phyloP scores from a whole-genome alignment of 2,797 vertebrate genomes.

The Malurus splendens region DNA sequence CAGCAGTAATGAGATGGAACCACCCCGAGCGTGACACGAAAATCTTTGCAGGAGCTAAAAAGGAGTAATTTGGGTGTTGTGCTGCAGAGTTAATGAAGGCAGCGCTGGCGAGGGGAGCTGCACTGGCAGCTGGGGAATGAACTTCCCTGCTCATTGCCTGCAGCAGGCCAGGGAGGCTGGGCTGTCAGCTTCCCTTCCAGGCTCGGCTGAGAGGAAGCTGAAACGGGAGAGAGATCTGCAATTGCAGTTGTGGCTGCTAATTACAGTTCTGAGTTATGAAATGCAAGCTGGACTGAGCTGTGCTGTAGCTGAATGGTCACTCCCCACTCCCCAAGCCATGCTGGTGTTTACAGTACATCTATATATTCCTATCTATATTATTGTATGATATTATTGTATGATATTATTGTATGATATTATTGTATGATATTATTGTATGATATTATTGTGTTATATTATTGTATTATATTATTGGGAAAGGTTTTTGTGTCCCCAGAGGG shows the following conservation, averaged over 20 bases:
- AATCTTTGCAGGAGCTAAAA: not conserved
- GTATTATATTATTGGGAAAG: not conserved
- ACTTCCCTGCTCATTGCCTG: not conserved
- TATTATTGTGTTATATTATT: too few relatives aligned
- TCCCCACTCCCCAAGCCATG: rapidly evolving
- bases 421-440: too few relatives aligned
- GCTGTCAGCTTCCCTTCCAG: not conserved
- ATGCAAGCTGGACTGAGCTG: not conserved
- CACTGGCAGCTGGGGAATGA: not conserved
- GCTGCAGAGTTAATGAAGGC: not conserved
- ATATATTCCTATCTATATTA: rapidly evolving
- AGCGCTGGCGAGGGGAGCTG: rapidly evolving
- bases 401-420: too few relatives aligned
- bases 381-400: not conserved
- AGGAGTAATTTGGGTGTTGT: not conserved
- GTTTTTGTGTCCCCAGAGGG: not conserved
- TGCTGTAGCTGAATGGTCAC: rapidly evolving
- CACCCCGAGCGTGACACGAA: not conserved
- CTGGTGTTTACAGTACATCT: rapidly evolving
- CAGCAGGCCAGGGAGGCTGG: not conserved
- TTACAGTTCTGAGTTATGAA: not conserved
- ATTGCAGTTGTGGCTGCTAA: not conserved
- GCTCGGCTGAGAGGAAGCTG: not conserved
- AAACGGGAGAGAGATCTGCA: not conserved
- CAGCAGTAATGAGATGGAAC: not conserved